A percentile compares a stretch with the other conserved stretches of the same genome.
These are phyloP conservation scores for Neoitamus cyanurus DNA, from an alignment of 2,888 invertebrate species.

Conservation along the genomic window DNA sequence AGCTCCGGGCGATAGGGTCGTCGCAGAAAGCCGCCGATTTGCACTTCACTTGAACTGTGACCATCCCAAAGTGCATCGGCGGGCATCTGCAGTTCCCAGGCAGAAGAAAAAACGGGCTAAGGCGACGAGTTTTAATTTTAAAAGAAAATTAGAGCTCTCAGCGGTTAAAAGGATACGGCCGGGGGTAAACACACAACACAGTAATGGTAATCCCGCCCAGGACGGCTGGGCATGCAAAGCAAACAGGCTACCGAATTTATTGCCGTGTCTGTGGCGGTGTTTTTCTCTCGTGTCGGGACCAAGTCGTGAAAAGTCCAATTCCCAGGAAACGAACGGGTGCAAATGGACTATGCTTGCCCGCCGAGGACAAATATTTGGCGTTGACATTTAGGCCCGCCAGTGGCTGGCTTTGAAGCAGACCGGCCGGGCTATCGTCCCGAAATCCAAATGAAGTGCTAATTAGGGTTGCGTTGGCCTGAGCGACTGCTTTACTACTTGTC, in stretches of 20 bases:
- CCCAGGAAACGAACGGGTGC: background rate
- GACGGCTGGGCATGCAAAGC: background rate
- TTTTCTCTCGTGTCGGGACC: background rate
- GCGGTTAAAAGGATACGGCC: background rate
- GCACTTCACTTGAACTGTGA: background rate
- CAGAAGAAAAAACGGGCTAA: no score
- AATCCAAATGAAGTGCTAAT: conserved; percentile 1
- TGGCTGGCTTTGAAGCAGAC: background rate
- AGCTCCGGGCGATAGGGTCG: background rate
- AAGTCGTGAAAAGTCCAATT: background rate
- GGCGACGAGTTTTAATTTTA: background rate
- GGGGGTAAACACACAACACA: background rate
- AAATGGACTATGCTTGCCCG: background rate
- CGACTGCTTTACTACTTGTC: conserved; percentile 1
- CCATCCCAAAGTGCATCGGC: no score
- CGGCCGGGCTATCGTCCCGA: background rate
- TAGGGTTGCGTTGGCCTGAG: background rate
- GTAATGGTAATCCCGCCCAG: background rate
- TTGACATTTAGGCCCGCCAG: background rate
- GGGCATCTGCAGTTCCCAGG: no score
- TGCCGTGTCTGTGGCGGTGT: background rate
- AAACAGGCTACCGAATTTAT: background rate
- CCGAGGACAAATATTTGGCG: background rate
- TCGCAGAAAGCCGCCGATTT: background rate
- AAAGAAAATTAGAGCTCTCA: background rate